phyloP scores from a whole-genome alignment of 2,113 vertebrate species.

The Psammodynastes pulverulentus region DNA sequence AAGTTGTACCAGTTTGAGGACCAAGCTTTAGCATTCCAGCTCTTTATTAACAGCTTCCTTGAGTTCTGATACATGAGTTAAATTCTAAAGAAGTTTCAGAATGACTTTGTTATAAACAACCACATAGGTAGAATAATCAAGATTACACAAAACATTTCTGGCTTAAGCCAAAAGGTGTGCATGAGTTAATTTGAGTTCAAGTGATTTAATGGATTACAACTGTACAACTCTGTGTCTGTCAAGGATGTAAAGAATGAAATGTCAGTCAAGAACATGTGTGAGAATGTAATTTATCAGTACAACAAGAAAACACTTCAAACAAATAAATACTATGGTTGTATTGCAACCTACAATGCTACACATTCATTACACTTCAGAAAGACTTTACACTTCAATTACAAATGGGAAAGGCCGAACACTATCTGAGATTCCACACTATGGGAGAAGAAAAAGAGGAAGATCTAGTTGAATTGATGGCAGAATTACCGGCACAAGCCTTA shows the following conservation, averaged over 20 bases:
- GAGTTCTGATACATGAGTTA: background rate
- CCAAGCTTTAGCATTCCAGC: background rate
- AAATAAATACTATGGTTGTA: conserved; percentile 12
- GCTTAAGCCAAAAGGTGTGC: conserved; percentile 1
- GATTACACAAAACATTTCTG: conserved; percentile 4
- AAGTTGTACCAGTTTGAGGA: background rate
- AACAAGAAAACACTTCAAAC: conserved; percentile 24
- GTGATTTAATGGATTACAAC: conserved; percentile 27
- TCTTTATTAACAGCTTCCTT: background rate
- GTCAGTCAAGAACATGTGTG: conserved; percentile 16
- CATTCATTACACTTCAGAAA: background rate
- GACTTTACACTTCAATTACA: too few relatives aligned
- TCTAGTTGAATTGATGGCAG: too few relatives aligned
- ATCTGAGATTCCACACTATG: too few relatives aligned
- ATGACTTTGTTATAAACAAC: background rate
- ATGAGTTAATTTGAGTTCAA: background rate
- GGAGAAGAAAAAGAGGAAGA: too few relatives aligned
- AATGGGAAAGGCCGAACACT: too few relatives aligned
- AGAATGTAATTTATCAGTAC: conserved; percentile 33
- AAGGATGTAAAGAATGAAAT: conserved; percentile 25
- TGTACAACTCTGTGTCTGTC: conserved; percentile 27
- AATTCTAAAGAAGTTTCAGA: conserved; percentile 7
- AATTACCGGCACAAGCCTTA: too few relatives aligned
- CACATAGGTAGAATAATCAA: conserved; percentile 12
- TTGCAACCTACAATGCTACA: background rate